Evolutionary conservation across 2,797 vertebrate genomes (phyloP), one percentile per base, ranked within the genome.

Genomic region (Cryptoblepharus egeriae): DNA sequence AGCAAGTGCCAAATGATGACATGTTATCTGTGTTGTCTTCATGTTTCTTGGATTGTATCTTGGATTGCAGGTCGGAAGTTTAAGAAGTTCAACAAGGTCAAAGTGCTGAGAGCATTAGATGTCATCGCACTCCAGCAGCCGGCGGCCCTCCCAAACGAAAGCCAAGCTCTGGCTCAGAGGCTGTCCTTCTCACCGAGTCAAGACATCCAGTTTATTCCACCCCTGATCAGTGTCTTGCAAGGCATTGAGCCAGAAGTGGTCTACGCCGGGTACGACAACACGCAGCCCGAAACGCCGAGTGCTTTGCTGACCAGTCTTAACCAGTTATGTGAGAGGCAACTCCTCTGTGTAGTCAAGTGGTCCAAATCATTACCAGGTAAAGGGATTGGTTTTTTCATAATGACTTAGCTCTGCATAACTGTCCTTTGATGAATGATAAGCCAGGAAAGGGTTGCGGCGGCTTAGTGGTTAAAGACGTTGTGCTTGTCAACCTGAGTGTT

Each of bases 311-410:
- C 95, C 77, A 98, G 98, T 90, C 97, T 99, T 78, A 99, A 99
- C 93, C 93, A 96, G 49, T 96, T 99, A 77, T 98, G 98, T 28
- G 99, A 99, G 93, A 97, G 97, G 82, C 99, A 99, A 87, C 97
- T 99, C 88, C 96, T 99, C 84, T 97, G 97, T 93, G 98, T 99
- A 35, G 98, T 99, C 88, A 98, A 98, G 92, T 99, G 99, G 99
- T 98, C 99, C 89, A 99, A 99, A 92, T 96, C 97, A 72, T 94
- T 99, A 92, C 99, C 99, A 97, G 99, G 99, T 99, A 97, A 97
- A 78, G 4, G 28, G 58, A 4, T 3, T 68, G 65, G 15, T 28
- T 11, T 11, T 83, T 64, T 26, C 4, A 49, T 49, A 11, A 49
- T 49, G 9, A 8, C 64, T 37, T 22, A 20, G 8, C 12, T 32